Percentiles rank a stretch among this genome's conserved stretches.
These are phyloP conservation scores for Sebastes vulpes DNA, from an alignment of 2,797 vertebrate species.

Conservation along the genomic window DNA sequence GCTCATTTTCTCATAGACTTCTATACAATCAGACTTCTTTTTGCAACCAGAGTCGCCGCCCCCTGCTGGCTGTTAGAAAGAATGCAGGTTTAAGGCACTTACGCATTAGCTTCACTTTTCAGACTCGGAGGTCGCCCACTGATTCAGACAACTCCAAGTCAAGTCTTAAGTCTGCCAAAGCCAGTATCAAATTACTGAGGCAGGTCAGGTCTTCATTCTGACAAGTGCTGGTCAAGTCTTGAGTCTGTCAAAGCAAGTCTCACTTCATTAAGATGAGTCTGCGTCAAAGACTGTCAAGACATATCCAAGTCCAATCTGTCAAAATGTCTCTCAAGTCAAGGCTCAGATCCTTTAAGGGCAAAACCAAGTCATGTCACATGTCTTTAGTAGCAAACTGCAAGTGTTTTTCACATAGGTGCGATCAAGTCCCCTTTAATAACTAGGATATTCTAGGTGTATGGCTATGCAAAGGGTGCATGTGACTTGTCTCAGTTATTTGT, in stretches of 20 bases:
- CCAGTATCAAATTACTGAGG: not conserved
- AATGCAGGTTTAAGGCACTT: too few relatives aligned
- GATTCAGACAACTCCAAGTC: not conserved
- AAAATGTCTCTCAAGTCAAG: not conserved
- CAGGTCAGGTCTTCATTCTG: not conserved
- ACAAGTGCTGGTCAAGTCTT: not conserved
- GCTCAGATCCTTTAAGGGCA: too few relatives aligned
- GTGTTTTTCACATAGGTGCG: not conserved
- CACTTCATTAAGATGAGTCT: not conserved
- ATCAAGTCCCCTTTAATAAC: not conserved
- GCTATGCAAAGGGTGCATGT: too few relatives aligned
- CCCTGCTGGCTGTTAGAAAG: too few relatives aligned
- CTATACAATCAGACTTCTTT: too few relatives aligned
- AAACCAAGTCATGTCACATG: not conserved
- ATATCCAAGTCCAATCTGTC: not conserved
- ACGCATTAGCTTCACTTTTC: rapidly evolving
- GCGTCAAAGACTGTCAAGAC: not conserved
- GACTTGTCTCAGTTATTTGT: not conserved
- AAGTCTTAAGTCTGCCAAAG: not conserved
- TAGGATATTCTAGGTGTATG: not conserved
- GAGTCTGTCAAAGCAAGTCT: not conserved
- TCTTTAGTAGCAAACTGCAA: not conserved
- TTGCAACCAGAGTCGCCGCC: too few relatives aligned
- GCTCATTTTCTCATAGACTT: too few relatives aligned
- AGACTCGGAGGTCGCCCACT: too few relatives aligned